Evolutionary conservation across 2,113 vertebrate species (phyloP).

Genomic region (Equus quagga): DNA sequence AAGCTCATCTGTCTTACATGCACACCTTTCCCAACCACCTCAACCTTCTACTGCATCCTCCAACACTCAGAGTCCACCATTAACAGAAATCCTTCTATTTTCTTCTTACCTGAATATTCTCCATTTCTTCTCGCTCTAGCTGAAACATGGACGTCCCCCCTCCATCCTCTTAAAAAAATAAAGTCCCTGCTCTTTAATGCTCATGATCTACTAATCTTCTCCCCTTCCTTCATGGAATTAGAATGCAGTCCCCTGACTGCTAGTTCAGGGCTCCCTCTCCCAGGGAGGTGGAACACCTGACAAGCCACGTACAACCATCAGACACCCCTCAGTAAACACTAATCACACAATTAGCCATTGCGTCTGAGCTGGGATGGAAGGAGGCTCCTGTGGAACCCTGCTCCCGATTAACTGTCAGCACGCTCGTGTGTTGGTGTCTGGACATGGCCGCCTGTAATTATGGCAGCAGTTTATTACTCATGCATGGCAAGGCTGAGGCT

Average conservation of each 20-base stretch:
- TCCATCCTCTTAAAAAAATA: no score
- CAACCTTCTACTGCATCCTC: not conserved
- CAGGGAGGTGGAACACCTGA: not conserved
- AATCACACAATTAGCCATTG: not conserved
- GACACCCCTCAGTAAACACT: not conserved
- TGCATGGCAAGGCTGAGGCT: slow-evolving; percentile 75
- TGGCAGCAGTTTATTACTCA: slow-evolving; percentile 75
- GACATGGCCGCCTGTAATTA: slow-evolving; percentile 75
- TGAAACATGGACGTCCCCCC: not conserved
- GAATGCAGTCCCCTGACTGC: not conserved
- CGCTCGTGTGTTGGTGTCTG: not conserved
- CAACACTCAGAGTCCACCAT: no score
- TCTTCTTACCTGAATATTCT: accelerated
- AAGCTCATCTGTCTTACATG: not conserved
- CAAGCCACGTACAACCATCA: not conserved
- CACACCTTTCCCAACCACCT: not conserved
- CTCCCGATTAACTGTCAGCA: not conserved
- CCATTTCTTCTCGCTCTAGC: not conserved
- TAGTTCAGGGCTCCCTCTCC: not conserved
- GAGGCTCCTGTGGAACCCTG: not conserved
- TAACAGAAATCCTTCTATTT: no score
- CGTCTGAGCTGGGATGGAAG: not conserved
- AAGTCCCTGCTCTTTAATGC: not conserved
- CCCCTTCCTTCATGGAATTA: not conserved
- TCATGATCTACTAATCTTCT: not conserved